Conservation (phyloP, 92 coral and sea anemone genomes). For the Epizoanthus ramosus region DNA sequence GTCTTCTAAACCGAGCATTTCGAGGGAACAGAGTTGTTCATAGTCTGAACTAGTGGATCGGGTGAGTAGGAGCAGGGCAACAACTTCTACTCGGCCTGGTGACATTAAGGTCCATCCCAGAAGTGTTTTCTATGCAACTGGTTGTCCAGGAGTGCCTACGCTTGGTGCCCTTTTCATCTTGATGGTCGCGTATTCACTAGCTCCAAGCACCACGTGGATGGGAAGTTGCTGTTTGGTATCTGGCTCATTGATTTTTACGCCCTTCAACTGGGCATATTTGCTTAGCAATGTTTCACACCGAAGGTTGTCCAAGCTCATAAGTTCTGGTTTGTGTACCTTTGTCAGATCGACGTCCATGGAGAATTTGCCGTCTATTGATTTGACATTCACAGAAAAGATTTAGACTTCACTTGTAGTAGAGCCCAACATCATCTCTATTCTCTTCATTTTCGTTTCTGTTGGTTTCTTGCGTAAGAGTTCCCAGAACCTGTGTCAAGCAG, state of each 20-base stretch:
- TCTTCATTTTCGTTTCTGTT: constrained; percentile 26
- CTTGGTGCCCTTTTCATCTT: constrained; percentile 12
- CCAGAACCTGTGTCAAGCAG: constrained; percentile 63
- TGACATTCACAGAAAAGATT: constrained; percentile 43
- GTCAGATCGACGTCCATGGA: constrained; percentile 48
- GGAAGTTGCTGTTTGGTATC: constrained; percentile 14
- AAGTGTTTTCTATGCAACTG: constrained; percentile 9
- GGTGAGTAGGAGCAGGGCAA: constrained; percentile 24
- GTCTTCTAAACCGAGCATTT: constrained; percentile 39
- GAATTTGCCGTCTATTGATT: constrained; percentile 32
- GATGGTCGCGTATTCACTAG: constrained; percentile 19
- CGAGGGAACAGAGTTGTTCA: constrained; percentile 36
- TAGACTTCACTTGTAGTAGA: constrained; percentile 43
- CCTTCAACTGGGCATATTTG: constrained; percentile 52
- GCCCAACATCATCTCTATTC: constrained; percentile 53
- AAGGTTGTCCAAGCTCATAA: constrained; percentile 51
- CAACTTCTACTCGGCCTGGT: constrained; percentile 38
- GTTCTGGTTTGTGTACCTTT: constrained; percentile 48
- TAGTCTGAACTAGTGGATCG: constrained; percentile 26
- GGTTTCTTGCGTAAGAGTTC: constrained; percentile 48
- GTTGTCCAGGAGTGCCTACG: constrained; percentile 17
- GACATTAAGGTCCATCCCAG: constrained; percentile 36
- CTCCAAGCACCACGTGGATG: constrained; percentile 17
- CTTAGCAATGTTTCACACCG: constrained; percentile 42
- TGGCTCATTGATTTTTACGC: constrained; percentile 48